phyloP scores from a whole-genome alignment of 2,113 vertebrate species.

The Tapirus terrestris region DNA sequence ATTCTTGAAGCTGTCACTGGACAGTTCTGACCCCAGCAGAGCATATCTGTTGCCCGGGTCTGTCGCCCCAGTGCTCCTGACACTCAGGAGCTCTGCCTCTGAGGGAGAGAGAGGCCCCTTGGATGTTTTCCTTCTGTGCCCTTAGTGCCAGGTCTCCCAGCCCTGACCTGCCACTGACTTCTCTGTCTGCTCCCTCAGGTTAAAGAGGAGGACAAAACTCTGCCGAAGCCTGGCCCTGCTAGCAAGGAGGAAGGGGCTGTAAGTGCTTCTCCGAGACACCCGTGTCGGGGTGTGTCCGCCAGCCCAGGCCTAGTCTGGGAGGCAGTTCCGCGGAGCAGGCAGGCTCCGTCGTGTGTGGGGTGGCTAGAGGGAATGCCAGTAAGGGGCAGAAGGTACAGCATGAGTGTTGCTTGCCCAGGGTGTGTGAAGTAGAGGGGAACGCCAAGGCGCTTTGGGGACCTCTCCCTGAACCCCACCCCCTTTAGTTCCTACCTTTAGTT shows the following conservation, averaged over 20 bases:
- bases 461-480: not conserved
- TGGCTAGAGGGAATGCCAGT: not conserved
- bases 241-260: slow-evolving; percentile 87
- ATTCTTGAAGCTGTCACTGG: slow-evolving; percentile 27
- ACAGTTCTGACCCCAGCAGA: not conserved
- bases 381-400: not conserved
- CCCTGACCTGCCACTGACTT: slow-evolving; percentile 59
- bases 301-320: not conserved
- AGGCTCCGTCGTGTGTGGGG: not conserved
- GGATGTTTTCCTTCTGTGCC: not conserved
- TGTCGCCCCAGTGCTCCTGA: not conserved
- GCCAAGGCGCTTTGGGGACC: not conserved
- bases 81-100: not conserved
- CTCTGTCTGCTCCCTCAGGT: slow-evolving; percentile 85
- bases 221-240: slow-evolving; percentile 76
- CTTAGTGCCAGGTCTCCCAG: not conserved
- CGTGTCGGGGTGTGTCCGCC: not conserved
- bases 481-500: not conserved
- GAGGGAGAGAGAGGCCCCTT: not conserved
- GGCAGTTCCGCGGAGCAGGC: not conserved
- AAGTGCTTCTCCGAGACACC: slow-evolving; percentile 77
- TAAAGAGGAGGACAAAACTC: slow-evolving; percentile 87
- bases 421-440: not conserved
- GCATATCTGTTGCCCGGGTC: not conserved
- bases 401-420: not conserved